phyloP scores from a whole-genome alignment of 2,797 vertebrate species.

The Protonibea diacanthus region DNA sequence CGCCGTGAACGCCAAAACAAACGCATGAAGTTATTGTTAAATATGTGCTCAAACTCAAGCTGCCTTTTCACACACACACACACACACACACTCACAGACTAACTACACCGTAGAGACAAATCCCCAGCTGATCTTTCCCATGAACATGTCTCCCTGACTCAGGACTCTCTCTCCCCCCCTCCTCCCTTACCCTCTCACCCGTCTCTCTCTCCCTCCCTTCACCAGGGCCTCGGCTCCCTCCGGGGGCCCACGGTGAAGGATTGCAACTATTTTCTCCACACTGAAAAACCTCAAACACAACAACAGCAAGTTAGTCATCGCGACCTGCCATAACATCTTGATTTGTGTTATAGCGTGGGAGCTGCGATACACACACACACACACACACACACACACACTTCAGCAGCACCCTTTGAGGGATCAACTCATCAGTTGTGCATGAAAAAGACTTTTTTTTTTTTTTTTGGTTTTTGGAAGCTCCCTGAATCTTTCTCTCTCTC shows the following conservation, averaged over 20 bases:
- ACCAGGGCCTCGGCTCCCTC: conserved; percentile 46
- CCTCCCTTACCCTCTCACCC: too few species aligned
- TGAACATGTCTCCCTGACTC: conserved; percentile 66
- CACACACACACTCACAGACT: conserved; percentile 47
- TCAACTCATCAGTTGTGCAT: conserved; percentile 62
- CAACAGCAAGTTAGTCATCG: conserved; percentile 70
- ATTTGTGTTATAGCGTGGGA: conserved; percentile 72
- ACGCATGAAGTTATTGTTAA: conserved; percentile 28
- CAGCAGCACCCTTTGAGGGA: conserved; percentile 59
- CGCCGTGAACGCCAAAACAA: conserved; percentile 7
- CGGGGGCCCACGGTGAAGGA: conserved; percentile 55
- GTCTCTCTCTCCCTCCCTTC: neutral
- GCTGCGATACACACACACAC: conserved; percentile 38
- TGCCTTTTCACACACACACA: conserved; percentile 29
- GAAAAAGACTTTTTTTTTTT: conserved; percentile 30
- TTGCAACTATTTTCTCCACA: conserved; percentile 66
- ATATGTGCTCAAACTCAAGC: conserved; percentile 22
- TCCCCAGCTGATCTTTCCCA: conserved; percentile 75
- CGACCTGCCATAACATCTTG: conserved; percentile 69
- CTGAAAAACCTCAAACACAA: conserved; percentile 73
- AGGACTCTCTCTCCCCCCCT: conserved; percentile 17
- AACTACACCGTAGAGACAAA: conserved; percentile 67
- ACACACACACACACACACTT: conserved; percentile 36
- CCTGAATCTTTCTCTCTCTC: conserved; percentile 40
- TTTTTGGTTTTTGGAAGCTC: conserved; percentile 62